These are phyloP conservation scores for Esox niger DNA, from an alignment of 2,113 vertebrate genomes.

Conservation along the genomic window DNA sequence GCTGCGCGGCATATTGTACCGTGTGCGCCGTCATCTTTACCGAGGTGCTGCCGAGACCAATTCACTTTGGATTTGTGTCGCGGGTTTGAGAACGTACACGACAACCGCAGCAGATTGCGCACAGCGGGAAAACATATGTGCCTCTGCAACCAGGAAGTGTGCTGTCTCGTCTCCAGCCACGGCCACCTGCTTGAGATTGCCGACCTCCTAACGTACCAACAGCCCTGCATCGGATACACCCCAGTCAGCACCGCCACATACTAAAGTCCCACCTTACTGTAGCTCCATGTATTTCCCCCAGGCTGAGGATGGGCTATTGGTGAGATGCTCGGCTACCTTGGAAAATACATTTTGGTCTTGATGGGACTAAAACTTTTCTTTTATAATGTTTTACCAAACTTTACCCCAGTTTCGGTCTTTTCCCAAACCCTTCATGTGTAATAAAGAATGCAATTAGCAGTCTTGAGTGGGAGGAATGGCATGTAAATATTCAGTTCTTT, in stretches of 20 bases:
- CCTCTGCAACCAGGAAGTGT: slow-evolving; percentile 61
- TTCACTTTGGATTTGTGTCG: slow-evolving; percentile 25
- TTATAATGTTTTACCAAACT: too few relatives aligned
- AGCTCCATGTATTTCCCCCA: slow-evolving; percentile 26
- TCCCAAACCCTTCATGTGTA: too few relatives aligned
- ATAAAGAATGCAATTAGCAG: too few relatives aligned
- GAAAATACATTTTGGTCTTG: too few relatives aligned
- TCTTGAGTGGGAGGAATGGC: too few relatives aligned
- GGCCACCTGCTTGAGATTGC: slow-evolving; percentile 75
- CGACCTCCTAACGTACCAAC: slow-evolving; percentile 59
- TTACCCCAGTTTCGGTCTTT: too few relatives aligned
- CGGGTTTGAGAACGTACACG: slow-evolving; percentile 29
- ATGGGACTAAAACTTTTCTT: too few relatives aligned
- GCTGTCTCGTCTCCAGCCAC: slow-evolving; percentile 45
- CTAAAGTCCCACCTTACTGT: slow-evolving; percentile 42
- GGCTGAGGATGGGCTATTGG: too few relatives aligned
- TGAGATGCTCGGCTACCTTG: too few relatives aligned
- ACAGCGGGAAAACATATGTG: slow-evolving; percentile 65
- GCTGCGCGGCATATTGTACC: background rate
- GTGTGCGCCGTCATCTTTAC: too few relatives aligned
- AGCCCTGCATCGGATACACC: slow-evolving; percentile 56
- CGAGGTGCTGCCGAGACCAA: slow-evolving; percentile 2
- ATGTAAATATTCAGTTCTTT: too few relatives aligned
- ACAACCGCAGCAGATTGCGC: slow-evolving; percentile 56
- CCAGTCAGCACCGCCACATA: slow-evolving; percentile 66